Percentiles rank a stretch among this genome's conserved stretches.
Evolutionary conservation across 2,797 vertebrate species (phyloP).

Genomic region (Siniperca obscura): DNA sequence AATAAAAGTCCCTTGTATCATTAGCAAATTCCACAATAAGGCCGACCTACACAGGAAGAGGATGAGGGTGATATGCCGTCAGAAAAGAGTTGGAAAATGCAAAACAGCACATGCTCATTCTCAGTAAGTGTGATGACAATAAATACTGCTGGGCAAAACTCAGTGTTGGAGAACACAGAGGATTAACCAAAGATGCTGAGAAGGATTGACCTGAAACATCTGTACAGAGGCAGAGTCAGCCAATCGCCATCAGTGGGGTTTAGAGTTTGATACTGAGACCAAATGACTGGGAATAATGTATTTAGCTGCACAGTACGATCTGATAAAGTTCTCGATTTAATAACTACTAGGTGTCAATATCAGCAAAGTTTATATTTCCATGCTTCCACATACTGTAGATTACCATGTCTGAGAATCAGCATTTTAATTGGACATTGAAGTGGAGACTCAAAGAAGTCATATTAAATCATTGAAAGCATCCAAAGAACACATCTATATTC

Average conservation of each 20-base stretch:
- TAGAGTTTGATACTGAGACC: neutral
- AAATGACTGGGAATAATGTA: neutral
- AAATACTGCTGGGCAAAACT: conserved; percentile 19
- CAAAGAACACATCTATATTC: no score
- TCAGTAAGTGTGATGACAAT: neutral
- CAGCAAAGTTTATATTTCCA: no score
- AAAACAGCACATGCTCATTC: neutral
- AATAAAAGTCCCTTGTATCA: conserved; percentile 58
- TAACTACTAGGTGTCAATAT: neutral
- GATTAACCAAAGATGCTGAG: conserved; percentile 13
- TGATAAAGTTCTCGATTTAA: neutral
- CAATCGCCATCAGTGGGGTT: neutral
- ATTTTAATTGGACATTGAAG: neutral
- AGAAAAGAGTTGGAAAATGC: neutral
- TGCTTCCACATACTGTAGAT: neutral
- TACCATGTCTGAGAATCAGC: neutral
- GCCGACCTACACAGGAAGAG: conserved; percentile 19
- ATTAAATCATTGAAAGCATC: neutral
- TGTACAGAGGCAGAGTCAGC: neutral
- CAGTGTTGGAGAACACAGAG: neutral
- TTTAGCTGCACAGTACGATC: neutral
- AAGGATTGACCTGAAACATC: conserved; percentile 41
- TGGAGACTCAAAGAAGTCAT: neutral
- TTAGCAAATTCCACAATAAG: conserved; percentile 57
- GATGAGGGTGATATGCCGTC: conserved; percentile 13